Evolutionary conservation across 2,113 vertebrate genomes (phyloP), one percentile per base, ranked within the genome.

Genomic region (Mungos mungo): DNA sequence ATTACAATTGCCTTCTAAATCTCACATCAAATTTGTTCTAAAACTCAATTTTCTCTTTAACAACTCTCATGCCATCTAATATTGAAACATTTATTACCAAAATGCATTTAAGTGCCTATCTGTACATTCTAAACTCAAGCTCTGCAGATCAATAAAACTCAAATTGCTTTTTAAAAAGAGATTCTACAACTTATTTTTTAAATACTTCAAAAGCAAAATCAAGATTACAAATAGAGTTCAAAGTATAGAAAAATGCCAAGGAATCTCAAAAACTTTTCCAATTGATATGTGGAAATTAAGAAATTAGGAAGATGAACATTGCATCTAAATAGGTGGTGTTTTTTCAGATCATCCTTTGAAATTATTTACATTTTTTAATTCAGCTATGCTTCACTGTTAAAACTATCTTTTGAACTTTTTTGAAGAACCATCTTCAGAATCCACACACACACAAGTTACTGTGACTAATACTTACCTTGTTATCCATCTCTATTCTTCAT

Each of bases 111-210:
- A 97, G 87, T 95, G 77, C n/a, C 2, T 96, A 88, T 97, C 69
- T 97, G 60, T 71, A 93, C 93, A 71, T 86, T 98, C 96, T 96
- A 97, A 98, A 81, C 82, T 74, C 57, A 82, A 97, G 77, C 66
- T 96, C 45, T 74, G 31, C 38, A 94, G 88, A 98, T 91, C 96
- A 90, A 94, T 97, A 98, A 93, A 97, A 88, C 93, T 98, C 88
- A 93, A 97, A 98, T 93, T 98, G 91, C 93, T 97, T 98, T 98
- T 90, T 96, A 97, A 98, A 98, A 98, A 97, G 85, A 92, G 92
- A 98, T 85, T 86, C 52, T 97, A 88, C 97, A 87, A 94, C 54
- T 38, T 76, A 52, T 94, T 81, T 96, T 94, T 95, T 90, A 98
- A 97, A 92, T 90, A 96, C 74, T 83, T 96, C 82, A 82, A 94